These are phyloP conservation scores for Pecten maximus DNA, from an alignment of 2,888 invertebrate genomes.

Conservation along the genomic window DNA sequence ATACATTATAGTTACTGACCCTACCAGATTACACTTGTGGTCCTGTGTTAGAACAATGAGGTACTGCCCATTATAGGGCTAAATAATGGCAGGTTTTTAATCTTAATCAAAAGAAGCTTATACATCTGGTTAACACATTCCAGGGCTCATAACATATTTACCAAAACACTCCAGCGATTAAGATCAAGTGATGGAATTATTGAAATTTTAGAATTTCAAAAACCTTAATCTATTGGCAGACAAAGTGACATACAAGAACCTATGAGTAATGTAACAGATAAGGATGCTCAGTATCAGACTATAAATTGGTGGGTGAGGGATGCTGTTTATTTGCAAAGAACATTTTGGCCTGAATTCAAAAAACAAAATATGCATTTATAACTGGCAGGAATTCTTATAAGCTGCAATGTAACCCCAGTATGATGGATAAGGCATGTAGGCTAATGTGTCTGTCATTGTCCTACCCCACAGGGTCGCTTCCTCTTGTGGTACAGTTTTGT, in stretches of 20 bases:
- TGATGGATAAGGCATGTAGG: not conserved
- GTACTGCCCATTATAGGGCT: not conserved
- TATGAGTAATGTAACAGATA: not conserved
- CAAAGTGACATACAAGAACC: not conserved
- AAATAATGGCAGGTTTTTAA: not conserved
- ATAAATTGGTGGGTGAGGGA: not conserved
- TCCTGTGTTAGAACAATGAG: constrained; percentile 6
- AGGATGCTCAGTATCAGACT: not conserved
- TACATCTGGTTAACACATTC: constrained; percentile 19
- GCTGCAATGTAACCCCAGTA: not conserved
- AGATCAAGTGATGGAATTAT: constrained; percentile 23
- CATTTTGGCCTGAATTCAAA: constrained; percentile 17
- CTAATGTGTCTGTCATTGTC: not conserved
- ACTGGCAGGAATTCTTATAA: not conserved
- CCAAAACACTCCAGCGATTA: not conserved
- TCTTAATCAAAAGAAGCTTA: constrained; percentile 24
- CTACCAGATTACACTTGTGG: not conserved
- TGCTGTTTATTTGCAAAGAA: not conserved
- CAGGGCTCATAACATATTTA: not conserved
- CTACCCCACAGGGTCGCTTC: too few species aligned
- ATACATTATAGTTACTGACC: not conserved
- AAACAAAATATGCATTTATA: not conserved
- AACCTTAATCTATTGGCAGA: not conserved
- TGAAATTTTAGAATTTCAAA: constrained; percentile 17
- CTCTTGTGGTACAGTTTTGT: too few species aligned